Percentiles rank a stretch among this genome's conserved stretches.
Conservation (phyloP, 2,797 vertebrate genomes). For the Melopsittacus undulatus region DNA sequence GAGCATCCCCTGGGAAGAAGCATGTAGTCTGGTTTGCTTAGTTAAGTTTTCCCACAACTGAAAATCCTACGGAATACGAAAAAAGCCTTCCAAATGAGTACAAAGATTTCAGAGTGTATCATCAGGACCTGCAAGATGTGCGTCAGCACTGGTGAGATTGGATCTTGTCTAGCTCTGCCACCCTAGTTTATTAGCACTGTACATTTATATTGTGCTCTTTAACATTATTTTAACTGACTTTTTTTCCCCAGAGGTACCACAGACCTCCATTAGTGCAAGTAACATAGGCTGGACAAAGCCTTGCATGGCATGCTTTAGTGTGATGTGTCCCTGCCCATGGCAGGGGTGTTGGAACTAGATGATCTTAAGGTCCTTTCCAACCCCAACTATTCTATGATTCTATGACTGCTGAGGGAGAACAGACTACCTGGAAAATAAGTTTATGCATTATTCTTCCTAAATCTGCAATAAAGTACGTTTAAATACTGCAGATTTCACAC, state of each 20-base stretch:
- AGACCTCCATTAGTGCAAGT: background rate
- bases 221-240: background rate
- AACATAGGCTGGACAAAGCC: background rate
- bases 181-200: background rate
- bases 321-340: too few species aligned
- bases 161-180: background rate
- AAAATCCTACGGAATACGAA: background rate
- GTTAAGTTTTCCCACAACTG: background rate
- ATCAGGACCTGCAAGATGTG: background rate
- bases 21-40: rapidly evolving
- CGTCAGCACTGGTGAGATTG: background rate
- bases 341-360: too few species aligned
- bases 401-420: background rate
- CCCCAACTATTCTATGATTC: too few species aligned
- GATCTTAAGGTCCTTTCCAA: too few species aligned
- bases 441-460: background rate
- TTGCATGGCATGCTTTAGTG: too few species aligned
- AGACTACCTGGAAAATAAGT: background rate
- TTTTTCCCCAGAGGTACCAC: background rate
- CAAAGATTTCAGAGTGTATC: background rate
- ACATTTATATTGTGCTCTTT: rapidly evolving
- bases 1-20: background rate
- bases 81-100: background rate
- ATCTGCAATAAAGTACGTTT: background rate
- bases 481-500: background rate